Base-by-base conservation (phyloP, 2,797 vertebrate genomes). In the Sylvilagus floridanus region DNA sequence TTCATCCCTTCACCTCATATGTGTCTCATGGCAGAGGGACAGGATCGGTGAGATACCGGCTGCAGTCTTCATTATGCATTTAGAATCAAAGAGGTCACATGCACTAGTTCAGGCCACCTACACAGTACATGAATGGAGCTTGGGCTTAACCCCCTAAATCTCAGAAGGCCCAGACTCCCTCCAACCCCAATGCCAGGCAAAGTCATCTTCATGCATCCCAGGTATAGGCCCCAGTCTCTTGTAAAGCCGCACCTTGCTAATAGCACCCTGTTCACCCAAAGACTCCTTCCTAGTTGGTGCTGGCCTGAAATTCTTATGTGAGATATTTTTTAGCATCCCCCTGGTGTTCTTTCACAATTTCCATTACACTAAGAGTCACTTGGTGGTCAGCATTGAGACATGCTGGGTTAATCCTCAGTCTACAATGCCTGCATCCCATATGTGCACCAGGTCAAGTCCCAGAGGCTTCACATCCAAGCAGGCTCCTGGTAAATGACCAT, bases 301-400 rank as follows among this genome's bases (percentile, higher is more conserved):
- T 22, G 71, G 37, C 35, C 66, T 93, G 52, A 62, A 91, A 83
- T 75, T 86, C 35, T 75, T n/a, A 37, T 22, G 66, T 24, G 2
- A 32, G 28, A 28, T 54, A 1, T 32, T 32, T 32, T 57, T 71
- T 32, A 85, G 37, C 37, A 32, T 75, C 54, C 11, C n/a, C 79
- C 24, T 76, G 35, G 2, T 71, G 87, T 95, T 88, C 37, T 72
- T 84, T 83, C 30, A 90, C 7, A 79, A 60, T 54, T 60, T 19
- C 7, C 17, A 76, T 42, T 35, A 26, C 62, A 50, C 8, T 47
- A 47, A 47, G 42, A 47, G 42, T 47, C 42, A 47, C 42, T 47
- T 47, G 42, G 42, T 9, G 42, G 42, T 47, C 42, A 47, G 42
- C 42, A 9, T 47, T 47, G 42, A 47, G 42, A 47, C 42, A 47